phyloP scores from a whole-genome alignment of 2,113 vertebrate species.

The Macrotus californicus region DNA sequence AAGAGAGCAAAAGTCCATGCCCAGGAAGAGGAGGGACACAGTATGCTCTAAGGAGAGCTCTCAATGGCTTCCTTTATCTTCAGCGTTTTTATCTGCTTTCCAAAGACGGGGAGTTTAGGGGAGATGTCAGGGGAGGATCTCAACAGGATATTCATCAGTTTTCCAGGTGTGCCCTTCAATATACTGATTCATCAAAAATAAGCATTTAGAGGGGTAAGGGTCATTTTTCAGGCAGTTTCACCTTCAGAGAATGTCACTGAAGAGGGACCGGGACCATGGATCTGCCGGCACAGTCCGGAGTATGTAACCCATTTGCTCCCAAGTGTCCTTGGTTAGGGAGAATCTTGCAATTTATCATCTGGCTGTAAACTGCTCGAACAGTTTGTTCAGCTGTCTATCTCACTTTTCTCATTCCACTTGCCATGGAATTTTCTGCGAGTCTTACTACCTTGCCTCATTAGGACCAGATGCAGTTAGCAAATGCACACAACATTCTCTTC shows the following conservation, averaged over 20 bases:
- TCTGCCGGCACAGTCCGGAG: not conserved
- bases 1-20: not conserved
- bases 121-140: not conserved
- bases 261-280: not conserved
- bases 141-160: not conserved
- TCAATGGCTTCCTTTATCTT: not conserved
- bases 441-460: not conserved
- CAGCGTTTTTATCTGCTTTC: not conserved
- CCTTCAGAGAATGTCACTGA: not conserved
- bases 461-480: not conserved
- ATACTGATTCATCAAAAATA: not conserved
- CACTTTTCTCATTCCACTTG: not conserved
- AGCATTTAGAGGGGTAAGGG: not conserved
- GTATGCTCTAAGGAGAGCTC: not conserved
- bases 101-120: not conserved
- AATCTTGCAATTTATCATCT: not conserved
- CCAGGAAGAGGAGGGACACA: not conserved
- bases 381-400: not conserved
- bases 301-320: not conserved
- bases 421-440: not conserved
- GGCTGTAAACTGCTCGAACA: not conserved
- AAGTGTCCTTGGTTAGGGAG: not conserved
- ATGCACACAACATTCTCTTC: not conserved
- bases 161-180: not conserved
- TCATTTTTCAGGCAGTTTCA: not conserved